Evolutionary conservation across 2,113 vertebrate species (phyloP).

Genomic region (Cyanistes caeruleus): DNA sequence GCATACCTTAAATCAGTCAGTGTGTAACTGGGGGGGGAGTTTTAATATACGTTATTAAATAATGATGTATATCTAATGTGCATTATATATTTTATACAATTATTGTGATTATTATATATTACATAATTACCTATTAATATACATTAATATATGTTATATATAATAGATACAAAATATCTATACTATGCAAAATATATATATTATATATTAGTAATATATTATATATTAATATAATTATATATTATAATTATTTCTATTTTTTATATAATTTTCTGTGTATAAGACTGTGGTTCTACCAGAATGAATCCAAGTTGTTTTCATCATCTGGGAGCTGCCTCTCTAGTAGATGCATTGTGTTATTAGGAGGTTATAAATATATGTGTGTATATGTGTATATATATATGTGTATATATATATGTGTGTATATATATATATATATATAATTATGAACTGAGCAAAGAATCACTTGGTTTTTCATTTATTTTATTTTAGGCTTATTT

Average conservation of each 20-base stretch:
- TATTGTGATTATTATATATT: no score
- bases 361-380: not conserved
- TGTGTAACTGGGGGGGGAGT: not conserved
- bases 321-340: not conserved
- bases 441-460: not conserved
- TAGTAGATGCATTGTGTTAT: not conserved
- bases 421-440: no score
- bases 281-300: not conserved
- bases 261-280: not conserved
- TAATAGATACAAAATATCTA: no score
- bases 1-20: not conserved
- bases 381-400: not conserved
- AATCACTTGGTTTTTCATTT: not conserved
- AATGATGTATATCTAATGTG: no score
- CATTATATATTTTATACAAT: no score
- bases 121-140: no score
- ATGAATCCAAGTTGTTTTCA: not conserved
- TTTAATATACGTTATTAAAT: not conserved
- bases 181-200: no score
- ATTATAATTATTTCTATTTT: no score
- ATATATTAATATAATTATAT: no score
- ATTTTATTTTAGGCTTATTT: constrained; percentile 4
- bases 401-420: not conserved
- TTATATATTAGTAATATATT: no score
- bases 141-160: no score